A percentile compares a stretch with the other conserved stretches of the same genome.
Conservation (phyloP, 2,888 invertebrate species). For the Sphaerophoria rueppellii region DNA sequence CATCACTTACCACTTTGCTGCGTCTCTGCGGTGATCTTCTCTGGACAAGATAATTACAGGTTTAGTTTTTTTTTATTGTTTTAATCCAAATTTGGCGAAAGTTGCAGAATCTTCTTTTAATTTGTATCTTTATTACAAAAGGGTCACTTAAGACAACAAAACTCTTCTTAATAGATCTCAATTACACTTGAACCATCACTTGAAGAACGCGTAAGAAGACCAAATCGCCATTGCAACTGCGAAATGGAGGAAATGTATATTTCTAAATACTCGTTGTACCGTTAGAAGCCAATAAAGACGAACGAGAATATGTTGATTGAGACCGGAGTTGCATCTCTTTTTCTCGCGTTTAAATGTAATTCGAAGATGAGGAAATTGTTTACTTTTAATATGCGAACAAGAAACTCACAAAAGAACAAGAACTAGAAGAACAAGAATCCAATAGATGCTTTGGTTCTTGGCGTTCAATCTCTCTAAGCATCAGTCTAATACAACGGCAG, state of each 20-base stretch:
- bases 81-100: conserved; percentile 59
- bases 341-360: conserved; percentile 23
- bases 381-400: conserved; percentile 36
- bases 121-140: conserved; percentile 40
- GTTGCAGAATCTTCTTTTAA: conserved; percentile 27
- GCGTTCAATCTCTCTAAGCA: conserved; percentile 1
- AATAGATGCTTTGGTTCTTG: conserved; percentile 47
- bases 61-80: background rate
- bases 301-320: conserved; percentile 74
- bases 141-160: conserved; percentile 36
- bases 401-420: background rate
- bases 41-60: conserved; percentile 22
- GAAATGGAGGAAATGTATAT: conserved; percentile 40
- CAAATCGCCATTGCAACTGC: conserved; percentile 5
- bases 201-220: conserved; percentile 16
- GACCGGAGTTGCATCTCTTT: conserved; percentile 66
- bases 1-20: conserved; percentile 56
- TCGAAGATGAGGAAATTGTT: conserved; percentile 65
- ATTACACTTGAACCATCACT: background rate
- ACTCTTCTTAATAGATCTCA: conserved; percentile 2
- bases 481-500: conserved; percentile 17
- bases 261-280: conserved; percentile 80
- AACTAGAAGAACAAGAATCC: conserved; percentile 69
- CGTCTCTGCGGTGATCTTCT: conserved; percentile 39
- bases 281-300: conserved; percentile 81